phyloP scores from a whole-genome alignment of 2,113 vertebrate species.

The Argyrosomus japonicus region DNA sequence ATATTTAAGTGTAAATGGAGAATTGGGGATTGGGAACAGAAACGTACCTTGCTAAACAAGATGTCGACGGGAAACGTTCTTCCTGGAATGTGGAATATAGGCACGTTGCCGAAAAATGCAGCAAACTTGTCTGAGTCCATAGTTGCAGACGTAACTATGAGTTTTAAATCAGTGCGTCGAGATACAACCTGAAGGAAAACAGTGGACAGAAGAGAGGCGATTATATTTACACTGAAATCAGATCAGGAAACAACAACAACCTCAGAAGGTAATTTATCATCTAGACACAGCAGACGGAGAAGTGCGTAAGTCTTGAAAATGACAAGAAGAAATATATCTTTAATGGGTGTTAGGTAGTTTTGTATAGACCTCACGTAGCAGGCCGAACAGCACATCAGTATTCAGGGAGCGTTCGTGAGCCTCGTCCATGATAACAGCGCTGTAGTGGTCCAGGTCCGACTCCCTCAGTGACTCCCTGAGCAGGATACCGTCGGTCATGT shows the following conservation, averaged over 20 bases:
- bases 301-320: neutral
- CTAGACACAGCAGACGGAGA: neutral
- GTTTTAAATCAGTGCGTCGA: slow-evolving; percentile 95
- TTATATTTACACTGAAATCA: neutral
- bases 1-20: too few relatives aligned
- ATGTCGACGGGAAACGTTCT: slow-evolving; percentile 98
- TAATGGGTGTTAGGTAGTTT: neutral
- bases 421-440: slow-evolving; percentile 98
- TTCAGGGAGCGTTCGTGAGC: slow-evolving; percentile 97
- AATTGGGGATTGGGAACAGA: neutral
- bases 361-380: slow-evolving; percentile 91
- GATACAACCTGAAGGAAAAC: slow-evolving; percentile 89
- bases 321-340: neutral
- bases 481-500: slow-evolving; percentile 98
- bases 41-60: slow-evolving; percentile 95
- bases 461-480: slow-evolving; percentile 97
- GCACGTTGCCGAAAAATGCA: slow-evolving; percentile 96
- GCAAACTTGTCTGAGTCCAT: slow-evolving; percentile 99
- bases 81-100: slow-evolving; percentile 97
- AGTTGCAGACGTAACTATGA: slow-evolving; percentile 97
- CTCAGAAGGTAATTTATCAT: neutral
- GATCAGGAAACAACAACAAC: neutral
- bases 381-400: slow-evolving; percentile 97
- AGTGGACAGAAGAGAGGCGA: neutral
- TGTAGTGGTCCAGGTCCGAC: slow-evolving; percentile 97